Base-by-base conservation (phyloP, 2,888 invertebrate genomes). In the Prosapia bicincta region DNA sequence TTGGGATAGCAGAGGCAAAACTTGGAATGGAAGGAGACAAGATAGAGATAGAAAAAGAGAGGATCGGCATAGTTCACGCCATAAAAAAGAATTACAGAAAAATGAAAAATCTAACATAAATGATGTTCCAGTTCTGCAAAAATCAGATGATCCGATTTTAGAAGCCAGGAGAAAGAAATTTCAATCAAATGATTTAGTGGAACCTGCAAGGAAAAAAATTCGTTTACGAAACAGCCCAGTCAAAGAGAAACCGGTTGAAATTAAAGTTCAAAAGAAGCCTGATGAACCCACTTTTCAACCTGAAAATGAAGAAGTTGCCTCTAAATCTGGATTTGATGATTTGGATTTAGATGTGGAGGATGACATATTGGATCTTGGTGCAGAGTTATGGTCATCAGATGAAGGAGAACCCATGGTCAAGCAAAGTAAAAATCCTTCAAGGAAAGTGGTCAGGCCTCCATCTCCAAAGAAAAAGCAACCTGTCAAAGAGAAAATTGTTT, bases 161-260 rank as follows among this genome's bases (percentile, higher is more conserved):
- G 74, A 74, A 74, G 74, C 74, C 6, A 69, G 74, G 20, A 69
- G 74, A 30, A 74, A 69, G 24, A 74, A 74, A 65, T 74, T 74
- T 65, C 69, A 74, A 43, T 65, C 54, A 26, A 74, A 54, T 24
- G 26, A 23, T 13, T 26, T 69, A 28, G 69, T 74, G 26, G 74
- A 74, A 69, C 74, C 74, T 24, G 74, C 74, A 23, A 69, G 74
- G 20, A 74, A 74, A 30, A 74, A 74, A 43, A 74, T 74, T 28
- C 54, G 74, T 10, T 66, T 74, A 69, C 65, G 69, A 66, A 65
- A 24, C 2, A 69, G 69, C 25, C 30, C 28, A n/a, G 65, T 74
- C 2, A 20, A 65, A 54, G 74, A 69, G 13, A 69, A 69, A n/a
- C 2, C 13, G 9, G n/a, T 54, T 13, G 25, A 67, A 32, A n/a